Conservation (phyloP, 92 coral and sea anemone genomes). For the Paragorgia papillata region DNA sequence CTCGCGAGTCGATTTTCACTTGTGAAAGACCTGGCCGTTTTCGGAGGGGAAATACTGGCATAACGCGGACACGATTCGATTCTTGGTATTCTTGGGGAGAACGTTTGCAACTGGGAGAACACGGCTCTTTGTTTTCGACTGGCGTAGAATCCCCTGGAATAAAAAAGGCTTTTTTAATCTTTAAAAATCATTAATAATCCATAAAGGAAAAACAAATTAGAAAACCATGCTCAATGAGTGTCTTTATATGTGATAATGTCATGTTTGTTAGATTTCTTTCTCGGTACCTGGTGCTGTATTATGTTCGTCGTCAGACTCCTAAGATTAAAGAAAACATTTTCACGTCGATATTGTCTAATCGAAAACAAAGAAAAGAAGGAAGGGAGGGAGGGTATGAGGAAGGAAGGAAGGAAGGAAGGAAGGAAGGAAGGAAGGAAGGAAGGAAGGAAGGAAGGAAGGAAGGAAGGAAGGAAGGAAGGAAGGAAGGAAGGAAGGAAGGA, state of each 20-base stretch:
- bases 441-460: slow-evolving; percentile 30
- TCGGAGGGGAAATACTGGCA: slow-evolving; percentile 16
- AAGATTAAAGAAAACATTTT: too few species aligned
- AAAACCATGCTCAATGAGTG: too few species aligned
- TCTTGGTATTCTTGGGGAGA: background rate
- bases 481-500: background rate
- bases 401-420: background rate
- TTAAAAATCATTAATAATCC: too few species aligned
- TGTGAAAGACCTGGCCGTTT: slow-evolving; percentile 23
- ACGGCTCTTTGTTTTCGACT: background rate
- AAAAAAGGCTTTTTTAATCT: too few species aligned
- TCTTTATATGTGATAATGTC: too few species aligned
- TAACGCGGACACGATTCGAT: background rate
- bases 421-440: slow-evolving; percentile 24
- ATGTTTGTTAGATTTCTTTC: too few species aligned
- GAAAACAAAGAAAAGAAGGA: background rate
- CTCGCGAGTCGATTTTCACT: slow-evolving; percentile 27
- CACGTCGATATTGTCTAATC: too few species aligned
- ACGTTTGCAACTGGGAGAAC: background rate
- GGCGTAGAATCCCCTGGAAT: too few species aligned
- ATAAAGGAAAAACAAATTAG: too few species aligned
- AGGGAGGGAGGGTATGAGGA: background rate
- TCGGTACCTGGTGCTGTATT: too few species aligned
- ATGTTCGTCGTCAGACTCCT: too few species aligned
- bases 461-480: background rate